phyloP scores from a whole-genome alignment of 2,113 vertebrate species.

The Rhinolophus ferrumequinum region DNA sequence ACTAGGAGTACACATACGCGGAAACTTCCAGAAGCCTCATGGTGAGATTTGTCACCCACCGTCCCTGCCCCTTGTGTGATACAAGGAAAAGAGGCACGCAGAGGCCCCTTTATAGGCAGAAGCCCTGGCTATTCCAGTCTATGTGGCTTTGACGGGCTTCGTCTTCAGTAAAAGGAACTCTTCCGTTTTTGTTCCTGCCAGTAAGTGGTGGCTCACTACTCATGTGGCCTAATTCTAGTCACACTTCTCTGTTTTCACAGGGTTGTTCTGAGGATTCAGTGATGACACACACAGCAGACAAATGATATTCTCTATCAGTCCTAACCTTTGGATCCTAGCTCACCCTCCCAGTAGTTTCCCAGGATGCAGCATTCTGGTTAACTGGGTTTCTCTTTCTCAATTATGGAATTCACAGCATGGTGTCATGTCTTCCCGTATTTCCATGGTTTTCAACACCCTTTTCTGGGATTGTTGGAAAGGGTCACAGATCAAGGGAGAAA shows the following conservation, averaged over 20 bases:
- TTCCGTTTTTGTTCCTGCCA: not conserved
- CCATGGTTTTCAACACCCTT: not conserved
- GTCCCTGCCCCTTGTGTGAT: not conserved
- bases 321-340: fast-evolving
- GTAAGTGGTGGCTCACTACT: not conserved
- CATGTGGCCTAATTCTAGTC: not conserved
- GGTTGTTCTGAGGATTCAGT: not conserved
- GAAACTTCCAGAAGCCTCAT: not conserved
- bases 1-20: fast-evolving
- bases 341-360: not conserved
- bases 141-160: fast-evolving
- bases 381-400: not conserved
- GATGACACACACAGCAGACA: not conserved
- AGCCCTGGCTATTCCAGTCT: no score
- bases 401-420: not conserved
- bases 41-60: not conserved
- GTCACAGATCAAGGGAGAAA: not conserved
- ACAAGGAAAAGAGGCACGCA: not conserved
- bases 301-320: not conserved
- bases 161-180: not conserved
- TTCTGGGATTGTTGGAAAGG: not conserved
- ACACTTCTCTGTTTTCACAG: not conserved
- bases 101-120: not conserved
- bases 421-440: not conserved
- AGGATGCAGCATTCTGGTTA: not conserved